Evolutionary conservation across 2,797 vertebrate species (phyloP).

Genomic region (Hemibagrus guttatus): DNA sequence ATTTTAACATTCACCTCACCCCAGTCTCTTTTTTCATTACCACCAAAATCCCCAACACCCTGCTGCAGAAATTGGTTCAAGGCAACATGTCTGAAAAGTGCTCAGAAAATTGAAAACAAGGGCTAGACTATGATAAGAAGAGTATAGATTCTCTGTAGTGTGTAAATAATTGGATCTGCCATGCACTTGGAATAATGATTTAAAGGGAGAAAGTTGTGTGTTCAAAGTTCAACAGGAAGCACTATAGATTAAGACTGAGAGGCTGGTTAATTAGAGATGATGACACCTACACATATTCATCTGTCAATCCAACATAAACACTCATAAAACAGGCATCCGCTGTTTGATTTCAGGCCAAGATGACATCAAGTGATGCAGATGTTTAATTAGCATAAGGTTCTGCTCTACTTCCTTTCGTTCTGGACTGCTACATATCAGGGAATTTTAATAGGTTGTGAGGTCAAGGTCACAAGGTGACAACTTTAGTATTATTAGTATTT

Average conservation of each 20-base stretch:
- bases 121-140: constrained; percentile 56
- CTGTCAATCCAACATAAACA: not conserved
- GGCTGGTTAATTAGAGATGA: constrained; percentile 38
- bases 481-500: not conserved
- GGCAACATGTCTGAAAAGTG: constrained; percentile 61
- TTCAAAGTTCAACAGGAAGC: constrained; percentile 32
- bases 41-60: constrained; percentile 61
- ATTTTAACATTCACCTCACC: constrained; percentile 67
- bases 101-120: constrained; percentile 60
- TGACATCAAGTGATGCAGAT: not conserved
- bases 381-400: not conserved
- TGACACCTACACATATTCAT: not conserved
- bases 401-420: not conserved
- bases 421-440: not conserved
- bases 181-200: constrained; percentile 52
- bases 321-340: not conserved
- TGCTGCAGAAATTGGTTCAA: constrained; percentile 69
- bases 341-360: not conserved
- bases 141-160: constrained; percentile 37
- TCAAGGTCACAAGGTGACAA: not conserved
- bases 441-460: not conserved
- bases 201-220: constrained; percentile 1
- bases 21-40: constrained; percentile 67
- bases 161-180: constrained; percentile 51
- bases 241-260: not conserved